Conservation (phyloP, 2,888 invertebrate species). For the Mesochorus sp. region DNA sequence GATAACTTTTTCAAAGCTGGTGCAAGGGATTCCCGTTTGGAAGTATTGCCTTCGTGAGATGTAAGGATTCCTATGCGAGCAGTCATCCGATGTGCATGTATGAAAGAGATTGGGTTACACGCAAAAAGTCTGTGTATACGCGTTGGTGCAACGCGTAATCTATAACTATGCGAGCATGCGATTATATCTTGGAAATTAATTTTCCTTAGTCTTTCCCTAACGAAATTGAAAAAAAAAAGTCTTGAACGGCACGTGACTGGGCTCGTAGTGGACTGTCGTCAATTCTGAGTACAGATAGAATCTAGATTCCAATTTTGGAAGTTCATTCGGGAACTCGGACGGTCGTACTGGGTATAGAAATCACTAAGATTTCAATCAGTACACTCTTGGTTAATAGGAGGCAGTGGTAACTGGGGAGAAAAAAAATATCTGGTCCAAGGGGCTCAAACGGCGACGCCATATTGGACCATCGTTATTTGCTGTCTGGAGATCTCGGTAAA, state of each 20-base stretch:
- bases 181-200: constrained; percentile 18
- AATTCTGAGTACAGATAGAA: constrained; percentile 30
- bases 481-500: constrained; percentile 69
- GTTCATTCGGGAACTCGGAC: constrained; percentile 15
- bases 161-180: not conserved
- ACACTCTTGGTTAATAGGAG: constrained; percentile 67
- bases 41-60: constrained; percentile 14
- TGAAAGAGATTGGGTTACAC: constrained; percentile 27
- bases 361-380: constrained; percentile 76
- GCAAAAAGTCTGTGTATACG: constrained; percentile 9
- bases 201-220: not conserved
- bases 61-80: constrained; percentile 31
- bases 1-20: constrained; percentile 43
- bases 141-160: constrained; percentile 9
- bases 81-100: not conserved
- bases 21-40: constrained; percentile 34
- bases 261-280: not conserved
- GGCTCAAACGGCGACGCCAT: constrained; percentile 59
- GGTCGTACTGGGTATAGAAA: constrained; percentile 61
- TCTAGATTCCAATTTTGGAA: constrained; percentile 39
- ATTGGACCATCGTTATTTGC: constrained; percentile 68
- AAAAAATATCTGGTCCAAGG: constrained; percentile 13
- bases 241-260: not conserved
- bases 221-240: constrained; percentile 4
- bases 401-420: constrained; percentile 14